phyloP scores from a whole-genome alignment of 1,140 invertebrate genomes.

The Harpegnathos saltator region DNA sequence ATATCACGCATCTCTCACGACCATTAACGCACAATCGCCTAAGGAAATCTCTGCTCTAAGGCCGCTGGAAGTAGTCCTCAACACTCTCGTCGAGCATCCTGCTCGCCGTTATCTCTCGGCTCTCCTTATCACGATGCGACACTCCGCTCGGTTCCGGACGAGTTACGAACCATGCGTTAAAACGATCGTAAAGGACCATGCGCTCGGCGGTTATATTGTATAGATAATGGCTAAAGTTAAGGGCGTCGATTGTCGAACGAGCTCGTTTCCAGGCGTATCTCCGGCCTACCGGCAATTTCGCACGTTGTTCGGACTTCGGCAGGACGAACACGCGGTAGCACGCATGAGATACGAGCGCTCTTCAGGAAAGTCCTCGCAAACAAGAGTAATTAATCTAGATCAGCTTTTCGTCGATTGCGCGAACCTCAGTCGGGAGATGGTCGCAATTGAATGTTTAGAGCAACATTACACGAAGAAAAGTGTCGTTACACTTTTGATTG shows the following conservation, averaged over 20 bases:
- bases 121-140: conserved; percentile 63
- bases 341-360: too few relatives aligned
- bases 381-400: too few relatives aligned
- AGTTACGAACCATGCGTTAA: conserved; percentile 50
- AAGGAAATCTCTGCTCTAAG: conserved; percentile 53
- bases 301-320: neutral
- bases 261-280: conserved; percentile 20
- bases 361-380: too few relatives aligned
- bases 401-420: too few relatives aligned
- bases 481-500: too few relatives aligned
- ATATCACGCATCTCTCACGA: conserved; percentile 47
- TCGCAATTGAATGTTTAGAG: too few relatives aligned
- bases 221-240: conserved; percentile 47
- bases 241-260: conserved; percentile 39
- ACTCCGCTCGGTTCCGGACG: conserved; percentile 57
- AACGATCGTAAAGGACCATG: conserved; percentile 66
- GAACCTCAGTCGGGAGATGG: too few relatives aligned
- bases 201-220: conserved; percentile 27
- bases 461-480: too few relatives aligned
- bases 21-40: conserved; percentile 52
- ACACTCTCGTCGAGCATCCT: neutral
- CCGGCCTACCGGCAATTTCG: neutral
- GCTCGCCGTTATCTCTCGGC: conserved; percentile 46
- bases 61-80: conserved; percentile 40
- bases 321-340: too few relatives aligned